These are phyloP conservation scores for Amphipyra tragopoginis DNA, from an alignment of 2,888 invertebrate species.

Conservation along the genomic window DNA sequence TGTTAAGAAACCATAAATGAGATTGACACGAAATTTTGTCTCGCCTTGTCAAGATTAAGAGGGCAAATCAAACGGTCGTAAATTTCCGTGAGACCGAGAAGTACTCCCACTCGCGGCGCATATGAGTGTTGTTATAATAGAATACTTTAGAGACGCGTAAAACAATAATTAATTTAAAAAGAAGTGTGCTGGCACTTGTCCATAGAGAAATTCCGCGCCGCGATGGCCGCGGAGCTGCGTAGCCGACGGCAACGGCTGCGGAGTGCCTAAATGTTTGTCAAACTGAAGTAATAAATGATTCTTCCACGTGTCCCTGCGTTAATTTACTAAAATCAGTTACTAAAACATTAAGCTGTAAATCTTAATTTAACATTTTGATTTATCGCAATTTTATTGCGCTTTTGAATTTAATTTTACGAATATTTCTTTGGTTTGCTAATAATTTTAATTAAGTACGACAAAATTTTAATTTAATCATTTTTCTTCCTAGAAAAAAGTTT, in stretches of 20 bases:
- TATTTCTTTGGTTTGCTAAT: too few relatives aligned
- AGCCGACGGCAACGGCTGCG: conserved; percentile 20
- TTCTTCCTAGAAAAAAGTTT: too few relatives aligned
- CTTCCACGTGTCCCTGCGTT: conserved; percentile 44
- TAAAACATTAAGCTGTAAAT: conserved; percentile 47
- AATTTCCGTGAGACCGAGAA: conserved; percentile 76
- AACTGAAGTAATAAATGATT: conserved; percentile 55
- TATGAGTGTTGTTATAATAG: conserved; percentile 84
- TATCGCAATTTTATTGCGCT: conserved; percentile 17
- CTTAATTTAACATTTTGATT: conserved; percentile 51
- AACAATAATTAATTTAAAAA: conserved; percentile 89
- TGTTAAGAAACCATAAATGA: conserved; percentile 69
- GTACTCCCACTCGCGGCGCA: conserved; percentile 74
- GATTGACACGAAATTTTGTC: conserved; percentile 76
- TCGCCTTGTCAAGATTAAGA: conserved; percentile 80
- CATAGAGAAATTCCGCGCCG: conserved; percentile 78
- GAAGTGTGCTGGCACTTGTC: conserved; percentile 82
- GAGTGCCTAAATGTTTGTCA: conserved; percentile 47
- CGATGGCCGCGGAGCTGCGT: conserved; percentile 32
- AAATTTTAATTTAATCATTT: too few relatives aligned
- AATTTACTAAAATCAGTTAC: conserved; percentile 54
- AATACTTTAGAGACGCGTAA: conserved; percentile 84
- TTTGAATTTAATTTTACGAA: conserved; percentile 21
- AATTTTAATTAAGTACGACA: too few relatives aligned
- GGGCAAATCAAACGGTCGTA: conserved; percentile 85